Conservation (phyloP, 2,113 vertebrate genomes). For the Spea bombifrons region DNA sequence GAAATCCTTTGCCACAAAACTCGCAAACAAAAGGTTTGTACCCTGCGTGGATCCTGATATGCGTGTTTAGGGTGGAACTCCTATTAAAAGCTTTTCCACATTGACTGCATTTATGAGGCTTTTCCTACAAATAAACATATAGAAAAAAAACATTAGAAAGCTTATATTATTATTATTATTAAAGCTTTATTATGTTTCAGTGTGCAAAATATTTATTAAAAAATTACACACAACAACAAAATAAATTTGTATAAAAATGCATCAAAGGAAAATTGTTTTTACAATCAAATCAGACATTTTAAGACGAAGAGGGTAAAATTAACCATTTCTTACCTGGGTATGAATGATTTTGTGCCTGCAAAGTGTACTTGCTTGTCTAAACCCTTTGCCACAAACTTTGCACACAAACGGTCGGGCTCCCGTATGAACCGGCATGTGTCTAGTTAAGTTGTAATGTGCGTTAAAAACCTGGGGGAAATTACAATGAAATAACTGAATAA, state of each 20-base stretch:
- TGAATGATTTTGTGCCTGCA: constrained; percentile 98
- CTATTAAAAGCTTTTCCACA: constrained; percentile 99
- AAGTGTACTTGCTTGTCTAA: constrained; percentile 94
- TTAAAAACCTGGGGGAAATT: constrained; percentile 82
- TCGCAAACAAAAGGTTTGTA: constrained; percentile 98
- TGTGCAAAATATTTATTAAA: neutral
- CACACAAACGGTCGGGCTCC: constrained; percentile 95
- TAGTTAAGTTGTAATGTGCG: constrained; percentile 96
- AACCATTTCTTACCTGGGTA: constrained; percentile 81
- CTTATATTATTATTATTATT: too few species aligned
- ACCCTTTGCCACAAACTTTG: constrained; percentile 97
- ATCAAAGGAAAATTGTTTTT: neutral
- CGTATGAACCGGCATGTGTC: constrained; percentile 98
- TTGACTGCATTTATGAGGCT: constrained; percentile 96
- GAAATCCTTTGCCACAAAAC: constrained; percentile 98
- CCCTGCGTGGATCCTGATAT: constrained; percentile 94
- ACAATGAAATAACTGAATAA: neutral
- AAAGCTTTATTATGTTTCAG: neutral
- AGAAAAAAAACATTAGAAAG: neutral
- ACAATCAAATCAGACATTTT: neutral
- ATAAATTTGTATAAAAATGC: neutral
- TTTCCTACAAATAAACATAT: constrained; percentile 70
- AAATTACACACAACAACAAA: neutral
- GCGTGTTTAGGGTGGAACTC: constrained; percentile 96
- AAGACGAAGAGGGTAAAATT: neutral